Percentiles rank a stretch among this genome's conserved stretches.
These are phyloP conservation scores for Phalacrocorax pelagicus DNA, from an alignment of 2,113 vertebrate genomes.

Conservation along the genomic window DNA sequence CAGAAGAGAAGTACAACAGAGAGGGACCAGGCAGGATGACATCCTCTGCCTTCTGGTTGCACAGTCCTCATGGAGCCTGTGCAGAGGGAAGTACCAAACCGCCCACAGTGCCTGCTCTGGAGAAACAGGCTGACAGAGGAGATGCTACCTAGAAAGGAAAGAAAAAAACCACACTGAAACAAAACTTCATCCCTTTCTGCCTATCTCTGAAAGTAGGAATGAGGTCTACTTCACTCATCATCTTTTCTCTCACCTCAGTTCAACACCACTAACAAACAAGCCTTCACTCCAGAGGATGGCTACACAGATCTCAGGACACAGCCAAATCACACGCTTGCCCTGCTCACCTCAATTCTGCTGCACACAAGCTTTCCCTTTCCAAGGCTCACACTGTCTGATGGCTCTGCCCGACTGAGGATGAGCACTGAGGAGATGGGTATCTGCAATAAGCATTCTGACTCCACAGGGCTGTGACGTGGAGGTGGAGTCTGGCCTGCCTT, in stretches of 20 bases:
- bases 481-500: not conserved
- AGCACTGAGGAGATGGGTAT: not conserved
- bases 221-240: not conserved
- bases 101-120: not conserved
- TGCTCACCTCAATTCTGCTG: not conserved
- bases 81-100: not conserved
- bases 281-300: not conserved
- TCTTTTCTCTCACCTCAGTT: not conserved
- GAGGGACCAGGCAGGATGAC: not conserved
- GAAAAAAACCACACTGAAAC: not conserved
- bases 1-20: not conserved
- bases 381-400: not conserved
- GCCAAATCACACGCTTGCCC: not conserved
- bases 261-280: not conserved
- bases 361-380: not conserved
- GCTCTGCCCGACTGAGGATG: not conserved
- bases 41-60: not conserved
- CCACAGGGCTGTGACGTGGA: not conserved
- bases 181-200: not conserved
- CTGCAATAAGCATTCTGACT: not conserved
- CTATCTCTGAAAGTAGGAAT: not conserved
- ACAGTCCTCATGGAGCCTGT: not conserved
- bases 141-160: rapidly evolving
- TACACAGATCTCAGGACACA: not conserved
- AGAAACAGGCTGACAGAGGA: not conserved